Evolutionary conservation across 1,140 invertebrate species (phyloP).

Genomic region (Brachionus manjavacas): DNA sequence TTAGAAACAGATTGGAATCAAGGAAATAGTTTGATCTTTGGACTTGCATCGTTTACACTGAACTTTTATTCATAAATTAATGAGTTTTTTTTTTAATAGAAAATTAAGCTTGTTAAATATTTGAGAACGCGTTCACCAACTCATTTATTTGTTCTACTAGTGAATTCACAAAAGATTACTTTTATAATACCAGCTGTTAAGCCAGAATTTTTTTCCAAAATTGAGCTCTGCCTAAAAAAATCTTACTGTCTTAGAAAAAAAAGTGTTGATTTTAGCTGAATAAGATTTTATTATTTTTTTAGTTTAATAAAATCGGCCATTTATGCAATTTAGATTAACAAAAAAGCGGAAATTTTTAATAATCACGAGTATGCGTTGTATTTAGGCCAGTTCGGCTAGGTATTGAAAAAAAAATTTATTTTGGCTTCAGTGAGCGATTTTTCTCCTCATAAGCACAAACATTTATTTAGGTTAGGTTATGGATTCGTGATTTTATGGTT

Average conservation of each 20-base stretch:
- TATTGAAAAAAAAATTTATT: not conserved
- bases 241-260: not conserved
- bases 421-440: not conserved
- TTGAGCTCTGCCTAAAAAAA: not conserved
- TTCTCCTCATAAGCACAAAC: not conserved
- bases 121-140: not conserved
- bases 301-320: not conserved
- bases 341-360: not conserved
- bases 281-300: not conserved
- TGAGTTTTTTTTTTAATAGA: not conserved
- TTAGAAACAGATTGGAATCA: not conserved
- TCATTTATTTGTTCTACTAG: not conserved
- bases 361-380: not conserved
- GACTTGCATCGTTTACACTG: not conserved
- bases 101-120: not conserved
- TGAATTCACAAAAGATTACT: not conserved
- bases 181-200: not conserved
- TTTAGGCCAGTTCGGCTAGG: not conserved
- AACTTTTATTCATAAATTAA: not conserved
- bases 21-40: not conserved
- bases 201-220: not conserved
- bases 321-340: not conserved
- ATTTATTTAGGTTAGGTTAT: not conserved
- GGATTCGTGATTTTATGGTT: not conserved
- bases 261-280: not conserved